Evolutionary conservation across 2,113 vertebrate species (phyloP).

Genomic region (Scatophagus argus): DNA sequence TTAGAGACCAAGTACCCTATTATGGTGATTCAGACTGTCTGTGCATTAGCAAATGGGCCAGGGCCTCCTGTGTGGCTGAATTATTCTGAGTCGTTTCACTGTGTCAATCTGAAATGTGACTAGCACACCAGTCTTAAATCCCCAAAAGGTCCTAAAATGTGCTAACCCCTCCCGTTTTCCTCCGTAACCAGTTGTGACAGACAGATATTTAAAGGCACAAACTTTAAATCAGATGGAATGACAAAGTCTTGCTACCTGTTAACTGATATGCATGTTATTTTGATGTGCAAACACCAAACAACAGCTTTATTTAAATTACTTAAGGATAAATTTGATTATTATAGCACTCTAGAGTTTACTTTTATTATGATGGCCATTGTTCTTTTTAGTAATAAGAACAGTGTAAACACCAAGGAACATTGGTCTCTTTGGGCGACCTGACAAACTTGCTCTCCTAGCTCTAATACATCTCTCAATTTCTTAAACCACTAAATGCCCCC

Average conservation of each 20-base stretch:
- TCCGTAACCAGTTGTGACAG: neutral
- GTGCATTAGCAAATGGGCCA: conserved; percentile 71
- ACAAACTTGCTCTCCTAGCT: no score
- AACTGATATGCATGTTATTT: no score
- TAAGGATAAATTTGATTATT: no score
- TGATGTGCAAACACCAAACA: neutral
- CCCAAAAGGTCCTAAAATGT: conserved; percentile 20
- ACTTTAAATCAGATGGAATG: neutral
- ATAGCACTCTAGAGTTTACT: no score
- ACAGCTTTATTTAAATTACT: neutral
- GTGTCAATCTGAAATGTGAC: conserved; percentile 45
- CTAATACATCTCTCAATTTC: no score
- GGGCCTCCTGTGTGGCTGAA: conserved; percentile 54
- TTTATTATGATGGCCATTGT: no score
- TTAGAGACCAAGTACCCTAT: conserved; percentile 67
- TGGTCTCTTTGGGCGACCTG: no score
- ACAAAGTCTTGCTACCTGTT: neutral
- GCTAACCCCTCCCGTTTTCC: conserved; percentile 2
- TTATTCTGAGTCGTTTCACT: conserved; percentile 44
- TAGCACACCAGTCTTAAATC: conserved; percentile 13
- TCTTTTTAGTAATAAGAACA: no score
- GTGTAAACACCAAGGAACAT: no score
- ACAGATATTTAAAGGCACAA: neutral
- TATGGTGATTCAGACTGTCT: conserved; percentile 69
- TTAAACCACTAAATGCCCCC: no score